Conservation (phyloP, 2,113 vertebrate genomes). For the Sebastes schlegelii region DNA sequence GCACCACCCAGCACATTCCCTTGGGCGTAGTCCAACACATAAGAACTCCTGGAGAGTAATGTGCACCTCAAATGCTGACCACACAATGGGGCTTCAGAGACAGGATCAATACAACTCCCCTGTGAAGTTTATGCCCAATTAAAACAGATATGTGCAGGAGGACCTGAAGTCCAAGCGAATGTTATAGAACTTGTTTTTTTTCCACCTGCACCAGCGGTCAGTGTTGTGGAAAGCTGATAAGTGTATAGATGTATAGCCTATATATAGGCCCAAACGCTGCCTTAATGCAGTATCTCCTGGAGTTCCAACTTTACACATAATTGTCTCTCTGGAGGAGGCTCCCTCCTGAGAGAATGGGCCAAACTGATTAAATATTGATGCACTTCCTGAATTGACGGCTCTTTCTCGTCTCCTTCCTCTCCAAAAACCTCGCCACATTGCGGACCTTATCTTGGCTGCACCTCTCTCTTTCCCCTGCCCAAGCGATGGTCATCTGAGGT, state of each 20-base stretch:
- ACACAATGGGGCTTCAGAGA: conserved; percentile 5
- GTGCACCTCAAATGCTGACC: conserved; percentile 8
- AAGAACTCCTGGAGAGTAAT: neutral
- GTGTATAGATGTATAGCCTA: neutral
- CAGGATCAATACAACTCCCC: conserved; percentile 41
- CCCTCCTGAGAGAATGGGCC: conserved; percentile 10
- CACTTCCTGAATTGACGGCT: conserved; percentile 8
- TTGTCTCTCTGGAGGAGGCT: conserved; percentile 34
- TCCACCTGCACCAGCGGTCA: neutral
- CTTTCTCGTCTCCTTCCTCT: conserved; percentile 21
- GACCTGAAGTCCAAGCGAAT: neutral
- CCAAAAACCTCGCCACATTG: neutral
- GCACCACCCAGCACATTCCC: neutral
- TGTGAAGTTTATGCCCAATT: conserved; percentile 19
- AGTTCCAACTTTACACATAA: conserved; percentile 4
- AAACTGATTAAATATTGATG: conserved; percentile 57
- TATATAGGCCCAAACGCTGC: neutral
- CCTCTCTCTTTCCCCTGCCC: neutral
- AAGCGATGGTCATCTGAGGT: conserved; percentile 13
- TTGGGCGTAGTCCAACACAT: neutral
- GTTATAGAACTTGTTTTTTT: neutral
- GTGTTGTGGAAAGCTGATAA: neutral
- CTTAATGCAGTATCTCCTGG: conserved; percentile 17
- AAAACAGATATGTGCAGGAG: conserved; percentile 1
- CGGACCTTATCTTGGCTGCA: neutral